Conservation (phyloP, 2,888 invertebrate genomes). For the Callyntrura sp. region DNA sequence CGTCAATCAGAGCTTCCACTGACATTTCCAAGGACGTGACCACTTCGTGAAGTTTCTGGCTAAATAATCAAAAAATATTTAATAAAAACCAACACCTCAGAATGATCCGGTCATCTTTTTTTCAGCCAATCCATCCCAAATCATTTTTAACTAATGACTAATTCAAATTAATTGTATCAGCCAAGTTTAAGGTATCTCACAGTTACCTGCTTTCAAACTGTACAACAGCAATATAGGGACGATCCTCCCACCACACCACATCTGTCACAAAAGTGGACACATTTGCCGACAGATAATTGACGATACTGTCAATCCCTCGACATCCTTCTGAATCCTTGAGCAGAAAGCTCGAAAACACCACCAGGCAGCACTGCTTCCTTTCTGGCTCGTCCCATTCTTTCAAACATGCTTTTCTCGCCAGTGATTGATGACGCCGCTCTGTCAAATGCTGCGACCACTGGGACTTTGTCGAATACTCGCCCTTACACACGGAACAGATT, state of each 20-base stretch:
- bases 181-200: neutral
- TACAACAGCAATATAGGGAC: neutral
- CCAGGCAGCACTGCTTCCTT: neutral
- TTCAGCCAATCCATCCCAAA: neutral
- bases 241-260: slow-evolving; percentile 18
- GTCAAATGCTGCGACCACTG: neutral
- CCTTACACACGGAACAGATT: neutral
- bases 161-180: too few relatives aligned
- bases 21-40: neutral
- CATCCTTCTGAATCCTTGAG: neutral
- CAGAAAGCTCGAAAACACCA: neutral
- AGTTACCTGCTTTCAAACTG: slow-evolving; percentile 36
- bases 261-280: neutral
- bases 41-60: neutral
- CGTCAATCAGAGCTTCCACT: neutral
- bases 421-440: neutral
- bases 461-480: neutral
- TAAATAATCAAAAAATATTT: neutral
- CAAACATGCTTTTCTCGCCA: neutral
- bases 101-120: neutral
- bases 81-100: neutral
- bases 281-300: neutral
- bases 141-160: too few relatives aligned
- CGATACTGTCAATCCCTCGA: neutral
- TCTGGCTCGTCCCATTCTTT: neutral